Evolutionary conservation across 1,140 invertebrate genomes (phyloP).

Genomic region (Drosophila asahinai): DNA sequence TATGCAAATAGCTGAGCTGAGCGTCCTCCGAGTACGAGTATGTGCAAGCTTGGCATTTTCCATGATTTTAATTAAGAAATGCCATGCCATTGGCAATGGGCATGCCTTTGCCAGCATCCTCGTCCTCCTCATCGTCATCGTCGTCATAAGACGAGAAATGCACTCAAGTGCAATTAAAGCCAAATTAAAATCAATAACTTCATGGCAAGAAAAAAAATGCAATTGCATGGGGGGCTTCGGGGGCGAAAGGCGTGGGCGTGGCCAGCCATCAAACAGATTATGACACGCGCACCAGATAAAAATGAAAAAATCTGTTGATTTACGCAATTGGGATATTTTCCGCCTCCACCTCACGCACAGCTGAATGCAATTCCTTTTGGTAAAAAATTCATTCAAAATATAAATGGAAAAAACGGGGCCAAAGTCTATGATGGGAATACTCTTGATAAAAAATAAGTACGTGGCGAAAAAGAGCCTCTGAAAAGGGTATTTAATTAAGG

Average conservation of each 20-base stretch:
- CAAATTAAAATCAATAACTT: constrained; percentile 82
- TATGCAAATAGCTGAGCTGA: constrained; percentile 55
- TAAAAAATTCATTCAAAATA: constrained; percentile 22
- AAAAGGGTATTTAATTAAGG: constrained; percentile 6
- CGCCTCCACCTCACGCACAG: constrained; percentile 2
- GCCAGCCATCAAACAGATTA: constrained; percentile 73
- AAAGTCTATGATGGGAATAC: constrained; percentile 12
- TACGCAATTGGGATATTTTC: constrained; percentile 66
- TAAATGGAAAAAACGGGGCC: not conserved
- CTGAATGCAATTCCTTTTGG: constrained; percentile 35
- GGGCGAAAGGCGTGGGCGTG: constrained; percentile 9
- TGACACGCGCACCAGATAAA: constrained; percentile 54
- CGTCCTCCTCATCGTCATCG: not conserved
- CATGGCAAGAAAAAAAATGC: constrained; percentile 45
- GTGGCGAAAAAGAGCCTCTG: not conserved
- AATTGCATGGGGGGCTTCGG: constrained; percentile 13
- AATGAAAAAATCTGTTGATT: constrained; percentile 60
- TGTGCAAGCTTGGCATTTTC: constrained; percentile 39
- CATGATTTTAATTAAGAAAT: constrained; percentile 81
- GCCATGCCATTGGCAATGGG: constrained; percentile 41
- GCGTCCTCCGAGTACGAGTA: not conserved
- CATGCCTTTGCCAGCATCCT: constrained; percentile 21
- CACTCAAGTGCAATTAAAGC: constrained; percentile 81
- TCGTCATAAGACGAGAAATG: constrained; percentile 47
- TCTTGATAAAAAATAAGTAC: not conserved